Evolutionary conservation across 2,113 vertebrate species (phyloP).

Genomic region (Myanophis thanlyinensis): DNA sequence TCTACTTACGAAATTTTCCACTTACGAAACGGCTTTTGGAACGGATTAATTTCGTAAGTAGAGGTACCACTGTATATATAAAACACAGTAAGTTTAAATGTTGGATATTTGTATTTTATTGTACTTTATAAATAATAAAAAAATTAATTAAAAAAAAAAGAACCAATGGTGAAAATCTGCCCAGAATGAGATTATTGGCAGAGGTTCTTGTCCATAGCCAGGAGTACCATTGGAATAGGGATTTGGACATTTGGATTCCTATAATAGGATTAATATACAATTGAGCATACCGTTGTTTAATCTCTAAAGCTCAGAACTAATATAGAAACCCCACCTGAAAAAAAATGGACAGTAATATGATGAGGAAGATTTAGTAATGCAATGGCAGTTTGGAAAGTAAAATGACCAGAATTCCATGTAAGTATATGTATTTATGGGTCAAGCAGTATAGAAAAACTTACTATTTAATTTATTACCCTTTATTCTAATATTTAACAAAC

Average conservation of each 20-base stretch:
- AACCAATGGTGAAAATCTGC: too few species aligned
- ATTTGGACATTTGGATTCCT: not conserved
- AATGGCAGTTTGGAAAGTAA: not conserved
- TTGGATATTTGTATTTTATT: too few species aligned
- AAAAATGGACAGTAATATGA: not conserved
- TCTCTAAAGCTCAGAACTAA: not conserved
- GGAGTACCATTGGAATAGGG: not conserved
- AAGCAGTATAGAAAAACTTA: not conserved
- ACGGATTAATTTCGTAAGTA: too few species aligned
- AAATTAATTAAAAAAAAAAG: too few species aligned
- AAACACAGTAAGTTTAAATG: too few species aligned
- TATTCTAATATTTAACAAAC: not conserved
- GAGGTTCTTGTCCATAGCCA: not conserved
- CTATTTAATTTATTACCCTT: not conserved
- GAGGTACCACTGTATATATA: too few species aligned
- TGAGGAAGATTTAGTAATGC: not conserved
- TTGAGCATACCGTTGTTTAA: not conserved
- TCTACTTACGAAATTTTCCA: too few species aligned
- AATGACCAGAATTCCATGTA: not conserved
- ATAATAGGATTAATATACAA: not conserved
- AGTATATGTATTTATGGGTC: not conserved
- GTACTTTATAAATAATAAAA: too few species aligned
- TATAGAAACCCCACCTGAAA: not conserved
- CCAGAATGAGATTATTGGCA: not conserved
- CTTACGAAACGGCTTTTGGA: too few species aligned